A percentile compares a stretch with the other conserved stretches of the same genome.
These are phyloP conservation scores for Perizoma flavofasciatum DNA, from an alignment of 2,888 invertebrate genomes.

Conservation along the genomic window DNA sequence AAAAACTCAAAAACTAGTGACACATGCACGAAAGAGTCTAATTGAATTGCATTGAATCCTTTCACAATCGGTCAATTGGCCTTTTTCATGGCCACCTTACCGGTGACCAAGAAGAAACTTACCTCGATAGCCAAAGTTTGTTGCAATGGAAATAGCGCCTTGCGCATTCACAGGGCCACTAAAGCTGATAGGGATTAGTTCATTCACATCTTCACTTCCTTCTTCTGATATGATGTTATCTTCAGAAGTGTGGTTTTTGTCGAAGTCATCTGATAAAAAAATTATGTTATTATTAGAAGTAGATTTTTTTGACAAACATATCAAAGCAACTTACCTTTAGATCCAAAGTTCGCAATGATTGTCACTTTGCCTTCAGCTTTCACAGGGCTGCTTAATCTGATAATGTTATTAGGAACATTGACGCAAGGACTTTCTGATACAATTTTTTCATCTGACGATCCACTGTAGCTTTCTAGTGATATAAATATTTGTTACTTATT, in stretches of 20 bases:
- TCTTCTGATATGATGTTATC: no score
- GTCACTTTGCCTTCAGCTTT: constrained; percentile 14
- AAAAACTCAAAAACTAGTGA: no score
- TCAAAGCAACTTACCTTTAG: constrained; percentile 4
- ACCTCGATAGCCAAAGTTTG: not conserved
- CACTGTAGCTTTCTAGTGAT: constrained; percentile 1
- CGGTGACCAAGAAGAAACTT: not conserved
- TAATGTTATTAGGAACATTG: constrained; percentile 1
- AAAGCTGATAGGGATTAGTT: not conserved
- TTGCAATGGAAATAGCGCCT: not conserved
- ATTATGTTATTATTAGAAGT: not conserved
- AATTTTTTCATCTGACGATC: constrained; percentile 1
- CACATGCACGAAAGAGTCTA: no score
- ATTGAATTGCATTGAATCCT: no score
- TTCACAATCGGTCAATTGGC: no score
- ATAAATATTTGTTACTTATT: not conserved
- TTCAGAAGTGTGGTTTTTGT: not conserved
- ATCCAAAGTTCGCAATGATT: constrained; percentile 4
- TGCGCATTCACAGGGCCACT: not conserved
- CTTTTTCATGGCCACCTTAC: no score
- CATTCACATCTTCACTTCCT: not conserved
- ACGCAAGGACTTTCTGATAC: no score
- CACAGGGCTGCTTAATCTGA: constrained; percentile 9
- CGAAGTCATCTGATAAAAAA: not conserved
- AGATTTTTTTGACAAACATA: no score